phyloP scores from a whole-genome alignment of 2,888 invertebrate genomes.

The Noctuana brunneofusca region DNA sequence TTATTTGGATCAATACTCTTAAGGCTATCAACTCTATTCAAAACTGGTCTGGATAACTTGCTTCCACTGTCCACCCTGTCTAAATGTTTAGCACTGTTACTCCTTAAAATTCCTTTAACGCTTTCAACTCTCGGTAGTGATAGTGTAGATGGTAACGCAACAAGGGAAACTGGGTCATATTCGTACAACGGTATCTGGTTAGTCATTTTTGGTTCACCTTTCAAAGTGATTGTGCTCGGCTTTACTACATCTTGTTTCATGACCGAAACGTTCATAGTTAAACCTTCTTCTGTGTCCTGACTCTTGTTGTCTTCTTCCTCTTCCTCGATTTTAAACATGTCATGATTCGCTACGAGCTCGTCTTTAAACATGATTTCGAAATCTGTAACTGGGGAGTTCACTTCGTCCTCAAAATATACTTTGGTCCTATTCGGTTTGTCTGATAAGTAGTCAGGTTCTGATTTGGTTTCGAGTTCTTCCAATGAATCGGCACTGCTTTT shows the following conservation, averaged over 20 bases:
- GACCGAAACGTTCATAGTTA: conserved; percentile 70
- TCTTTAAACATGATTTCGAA: conserved; percentile 82
- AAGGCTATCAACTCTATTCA: conserved; percentile 73
- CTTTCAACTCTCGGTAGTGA: conserved; percentile 71
- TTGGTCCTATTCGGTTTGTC: conserved; percentile 74
- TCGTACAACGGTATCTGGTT: conserved; percentile 66
- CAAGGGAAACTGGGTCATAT: conserved; percentile 66
- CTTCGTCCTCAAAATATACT: conserved; percentile 79
- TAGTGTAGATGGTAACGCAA: conserved; percentile 63
- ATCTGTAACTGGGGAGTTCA: conserved; percentile 76
- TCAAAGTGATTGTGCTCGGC: conserved; percentile 72
- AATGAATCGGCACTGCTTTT: conserved; percentile 61
- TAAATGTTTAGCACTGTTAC: conserved; percentile 66
- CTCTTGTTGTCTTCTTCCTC: conserved; percentile 68
- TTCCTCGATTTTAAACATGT: conserved; percentile 79
- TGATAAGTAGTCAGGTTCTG: conserved; percentile 69
- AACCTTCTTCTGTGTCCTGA: conserved; percentile 69
- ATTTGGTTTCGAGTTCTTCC: conserved; percentile 74
- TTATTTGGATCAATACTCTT: conserved; percentile 71
- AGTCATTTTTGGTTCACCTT: conserved; percentile 74
- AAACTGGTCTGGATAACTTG: conserved; percentile 54
- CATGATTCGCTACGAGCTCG: conserved; percentile 65
- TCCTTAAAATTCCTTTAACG: conserved; percentile 73
- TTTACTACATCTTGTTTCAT: conserved; percentile 73
- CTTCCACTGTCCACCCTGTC: conserved; percentile 63